Percentiles rank a stretch among this genome's conserved stretches.
Evolutionary conservation across 2,113 vertebrate species (phyloP).

Genomic region (Cebidichthys violaceus): DNA sequence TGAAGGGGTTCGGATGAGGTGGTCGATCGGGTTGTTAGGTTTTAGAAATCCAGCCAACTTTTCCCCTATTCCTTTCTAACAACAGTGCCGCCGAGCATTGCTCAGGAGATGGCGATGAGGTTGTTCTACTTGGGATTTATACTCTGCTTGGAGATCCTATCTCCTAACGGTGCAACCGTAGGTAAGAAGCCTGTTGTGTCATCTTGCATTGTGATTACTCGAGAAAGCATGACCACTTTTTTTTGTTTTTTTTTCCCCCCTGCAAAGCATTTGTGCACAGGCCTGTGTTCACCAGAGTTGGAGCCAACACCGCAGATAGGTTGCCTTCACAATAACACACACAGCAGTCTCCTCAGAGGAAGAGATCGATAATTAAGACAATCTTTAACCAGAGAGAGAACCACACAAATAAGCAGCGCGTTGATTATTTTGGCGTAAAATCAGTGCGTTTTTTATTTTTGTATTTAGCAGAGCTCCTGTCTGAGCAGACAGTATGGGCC

Average conservation of each 20-base stretch:
- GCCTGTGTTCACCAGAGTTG: slow-evolving; percentile 63
- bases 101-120: slow-evolving; percentile 82
- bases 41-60: slow-evolving; percentile 73
- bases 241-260: not conserved
- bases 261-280: slow-evolving; percentile 70
- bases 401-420: slow-evolving; percentile 27
- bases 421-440: slow-evolving; percentile 45
- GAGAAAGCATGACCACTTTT: slow-evolving; percentile 59
- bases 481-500: slow-evolving; percentile 65
- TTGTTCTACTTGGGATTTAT: slow-evolving; percentile 81
- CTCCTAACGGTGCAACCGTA: slow-evolving; percentile 74
- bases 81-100: slow-evolving; percentile 77
- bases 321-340: slow-evolving; percentile 19
- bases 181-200: slow-evolving; percentile 79
- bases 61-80: slow-evolving; percentile 67
- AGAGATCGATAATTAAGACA: slow-evolving; percentile 18
- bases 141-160: slow-evolving; percentile 74
- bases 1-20: slow-evolving; percentile 81
- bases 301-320: slow-evolving; percentile 23
- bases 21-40: slow-evolving; percentile 65
- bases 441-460: slow-evolving; percentile 18
- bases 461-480: slow-evolving; percentile 40
- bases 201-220: slow-evolving; percentile 65
- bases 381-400: slow-evolving; percentile 44
- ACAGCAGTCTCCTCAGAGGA: slow-evolving; percentile 1